Base-by-base conservation (phyloP, 2,888 invertebrate genomes). In the Zootermopsis nevadensis region DNA sequence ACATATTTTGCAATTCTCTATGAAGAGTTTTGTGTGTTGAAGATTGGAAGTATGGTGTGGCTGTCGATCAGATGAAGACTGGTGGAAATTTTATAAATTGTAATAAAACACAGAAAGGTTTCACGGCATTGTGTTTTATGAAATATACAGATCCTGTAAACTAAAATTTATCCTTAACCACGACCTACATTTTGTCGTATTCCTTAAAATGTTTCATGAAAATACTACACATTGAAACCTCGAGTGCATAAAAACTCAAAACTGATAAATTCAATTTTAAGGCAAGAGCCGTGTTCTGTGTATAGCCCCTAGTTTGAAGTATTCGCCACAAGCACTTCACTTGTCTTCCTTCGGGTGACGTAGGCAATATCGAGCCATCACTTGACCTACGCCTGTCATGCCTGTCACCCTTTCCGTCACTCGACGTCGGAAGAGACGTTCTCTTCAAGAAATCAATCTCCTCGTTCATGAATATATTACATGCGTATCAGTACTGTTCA, bases 361-460 rank as follows among this genome's bases (percentile, higher is more conserved):
- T 74, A 69, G n/a, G n/a, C 38, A n/a, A 8, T 74, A 74, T 74
- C n/a, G 74, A 74, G 38, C 74, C 22, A 74, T n/a, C 42, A 7
- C 42, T 74, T 42, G 42, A 42, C 42, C 74, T 24, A 74, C n/a
- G n/a, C 38, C n/a, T 74, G 38, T n/a, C n/a, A 12, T 10, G 60
- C 60, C 4, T 27, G 12, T 60, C 60, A 12, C n/a, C 8, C 7
- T 35, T n/a, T n/a, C 38, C 38, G 74, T 42, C 10, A 42, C n/a
- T 42, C 42, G n/a, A n/a, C 27, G n/a, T 4, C 8, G 10, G 8
- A 1, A n/a, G n/a, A 19, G 7, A 19, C 55, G 22, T 8, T 8
- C 22, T 19, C 24, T 22, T 55, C 22, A 22, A 55, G n/a, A n/a
- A 55, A 3, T 55, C 15, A 0, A 12, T 55, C 55, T 35, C 24